phyloP scores from a whole-genome alignment of 1,140 invertebrate genomes.

The Theocolax elegans region DNA sequence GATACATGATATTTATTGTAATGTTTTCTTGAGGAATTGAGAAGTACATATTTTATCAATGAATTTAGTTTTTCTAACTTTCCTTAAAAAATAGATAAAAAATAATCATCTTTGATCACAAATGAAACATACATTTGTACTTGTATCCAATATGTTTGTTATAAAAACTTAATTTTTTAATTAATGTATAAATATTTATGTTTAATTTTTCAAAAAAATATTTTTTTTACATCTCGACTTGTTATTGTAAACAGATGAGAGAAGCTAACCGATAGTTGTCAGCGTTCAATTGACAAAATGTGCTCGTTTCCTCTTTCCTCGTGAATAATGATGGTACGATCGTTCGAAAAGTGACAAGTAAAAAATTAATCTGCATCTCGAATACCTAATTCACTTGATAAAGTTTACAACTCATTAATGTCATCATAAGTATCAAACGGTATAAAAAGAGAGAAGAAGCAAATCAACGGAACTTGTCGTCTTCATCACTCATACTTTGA shows the following conservation, averaged over 20 bases:
- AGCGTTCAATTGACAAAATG: neutral
- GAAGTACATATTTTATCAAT: too few species aligned
- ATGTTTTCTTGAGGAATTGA: too few species aligned
- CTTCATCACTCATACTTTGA: constrained; percentile 4
- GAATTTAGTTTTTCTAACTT: too few species aligned
- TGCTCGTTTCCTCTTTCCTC: neutral
- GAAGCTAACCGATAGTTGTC: neutral
- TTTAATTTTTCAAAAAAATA: too few species aligned
- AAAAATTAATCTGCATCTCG: constrained; percentile 16
- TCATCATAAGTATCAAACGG: neutral
- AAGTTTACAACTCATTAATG: constrained; percentile 22
- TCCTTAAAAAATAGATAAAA: too few species aligned
- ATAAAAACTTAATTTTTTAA: too few species aligned
- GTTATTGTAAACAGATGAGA: neutral
- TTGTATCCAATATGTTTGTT: too few species aligned
- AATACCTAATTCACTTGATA: constrained; percentile 6
- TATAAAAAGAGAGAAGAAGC: neutral
- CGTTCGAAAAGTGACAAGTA: neutral
- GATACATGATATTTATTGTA: too few species aligned
- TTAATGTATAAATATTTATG: too few species aligned
- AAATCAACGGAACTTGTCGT: neutral
- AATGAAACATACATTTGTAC: too few species aligned
- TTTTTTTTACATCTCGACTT: too few species aligned
- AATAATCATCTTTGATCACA: too few species aligned
- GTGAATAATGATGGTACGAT: constrained; percentile 6